Conservation (phyloP, 1,140 invertebrate species). For the Riptortus pedestris region DNA sequence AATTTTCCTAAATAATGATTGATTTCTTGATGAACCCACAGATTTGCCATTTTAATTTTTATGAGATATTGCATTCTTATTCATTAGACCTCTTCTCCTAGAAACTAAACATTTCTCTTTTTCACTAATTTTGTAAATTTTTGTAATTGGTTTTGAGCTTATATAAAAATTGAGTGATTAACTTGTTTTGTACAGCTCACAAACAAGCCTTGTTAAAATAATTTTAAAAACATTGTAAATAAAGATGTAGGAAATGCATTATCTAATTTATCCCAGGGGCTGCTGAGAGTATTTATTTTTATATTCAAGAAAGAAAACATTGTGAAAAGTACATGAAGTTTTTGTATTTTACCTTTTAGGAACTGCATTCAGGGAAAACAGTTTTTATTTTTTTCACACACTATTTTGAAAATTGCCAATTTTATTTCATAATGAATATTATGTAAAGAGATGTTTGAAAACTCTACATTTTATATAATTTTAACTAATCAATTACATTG, state of each 20-base stretch:
- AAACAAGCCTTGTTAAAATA: slow-evolving; percentile 12
- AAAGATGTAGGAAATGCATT: slow-evolving; percentile 11
- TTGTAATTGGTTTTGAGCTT: slow-evolving; percentile 15
- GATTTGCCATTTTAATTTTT: not conserved
- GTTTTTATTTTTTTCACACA: too few relatives aligned
- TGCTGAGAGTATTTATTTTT: too few relatives aligned
- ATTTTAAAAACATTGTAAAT: slow-evolving; percentile 7
- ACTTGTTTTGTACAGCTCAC: slow-evolving; percentile 14
- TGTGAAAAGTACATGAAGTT: too few relatives aligned
- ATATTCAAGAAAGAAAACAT: too few relatives aligned
- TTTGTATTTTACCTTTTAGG: too few relatives aligned
- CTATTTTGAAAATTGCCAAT: too few relatives aligned
- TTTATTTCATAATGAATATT: too few relatives aligned
- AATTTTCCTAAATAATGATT: not conserved
- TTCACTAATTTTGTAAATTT: slow-evolving; percentile 13
- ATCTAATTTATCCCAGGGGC: not conserved
- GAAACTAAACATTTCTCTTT: slow-evolving; percentile 1
- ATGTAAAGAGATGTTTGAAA: too few relatives aligned
- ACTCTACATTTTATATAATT: too few relatives aligned
- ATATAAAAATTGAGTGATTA: not conserved
- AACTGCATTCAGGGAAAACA: too few relatives aligned
- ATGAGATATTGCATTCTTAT: not conserved
- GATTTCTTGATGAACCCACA: not conserved
- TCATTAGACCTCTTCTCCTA: slow-evolving; percentile 7
- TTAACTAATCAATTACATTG: too few relatives aligned